phyloP scores from a whole-genome alignment of 37 sponge, comb jelly and placozoan genomes.

The Amphimedon queenslandica region DNA sequence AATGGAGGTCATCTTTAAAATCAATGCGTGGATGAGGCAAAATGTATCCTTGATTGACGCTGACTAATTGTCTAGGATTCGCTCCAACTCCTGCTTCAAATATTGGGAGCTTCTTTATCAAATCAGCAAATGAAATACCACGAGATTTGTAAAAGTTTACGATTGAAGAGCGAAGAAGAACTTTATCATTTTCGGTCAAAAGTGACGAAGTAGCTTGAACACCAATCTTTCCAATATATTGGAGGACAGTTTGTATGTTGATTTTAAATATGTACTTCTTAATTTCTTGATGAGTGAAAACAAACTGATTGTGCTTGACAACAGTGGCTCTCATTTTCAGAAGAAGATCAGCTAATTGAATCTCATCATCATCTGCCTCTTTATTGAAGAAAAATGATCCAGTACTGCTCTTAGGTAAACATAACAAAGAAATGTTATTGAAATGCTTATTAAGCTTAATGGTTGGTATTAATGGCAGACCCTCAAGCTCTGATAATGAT shows the following conservation, averaged over 20 bases:
- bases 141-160: neutral
- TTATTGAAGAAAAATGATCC: neutral
- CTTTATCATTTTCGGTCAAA: neutral
- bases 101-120: conserved; percentile 17
- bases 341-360: neutral
- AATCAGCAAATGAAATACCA: neutral
- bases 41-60: conserved; percentile 5
- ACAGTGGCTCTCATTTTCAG: conserved; percentile 1
- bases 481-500: neutral
- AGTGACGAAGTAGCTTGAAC: neutral
- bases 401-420: neutral
- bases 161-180: neutral
- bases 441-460: neutral
- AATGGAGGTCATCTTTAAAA: conserved; percentile 9
- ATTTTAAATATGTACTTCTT: neutral
- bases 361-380: neutral
- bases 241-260: neutral
- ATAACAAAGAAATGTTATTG: neutral
- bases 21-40: conserved; percentile 2
- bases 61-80: neutral
- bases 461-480: conserved; percentile 22
- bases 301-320: conserved; percentile 6
- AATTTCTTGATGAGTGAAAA: conserved; percentile 5
- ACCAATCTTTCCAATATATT: neutral
- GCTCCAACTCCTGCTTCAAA: conserved; percentile 41